phyloP scores from a whole-genome alignment of 2,113 vertebrate genomes.

The Scopus umbretta region DNA sequence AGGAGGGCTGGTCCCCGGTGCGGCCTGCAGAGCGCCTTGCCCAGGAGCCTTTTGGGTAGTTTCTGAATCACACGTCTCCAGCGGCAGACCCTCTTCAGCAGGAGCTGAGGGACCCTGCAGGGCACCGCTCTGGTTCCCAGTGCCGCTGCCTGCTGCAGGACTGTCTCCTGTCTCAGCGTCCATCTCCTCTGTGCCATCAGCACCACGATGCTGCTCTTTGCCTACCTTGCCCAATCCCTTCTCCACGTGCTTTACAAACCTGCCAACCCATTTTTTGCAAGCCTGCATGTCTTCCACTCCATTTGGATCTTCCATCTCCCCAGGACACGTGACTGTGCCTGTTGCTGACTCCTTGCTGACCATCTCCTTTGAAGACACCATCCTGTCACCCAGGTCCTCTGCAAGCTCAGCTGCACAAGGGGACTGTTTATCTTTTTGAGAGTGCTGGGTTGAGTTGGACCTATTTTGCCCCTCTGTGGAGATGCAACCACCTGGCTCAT shows the following conservation, averaged over 20 bases:
- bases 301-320: not conserved
- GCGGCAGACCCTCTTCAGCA: not conserved
- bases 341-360: not conserved
- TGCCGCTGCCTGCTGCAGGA: fast-evolving
- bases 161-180: not conserved
- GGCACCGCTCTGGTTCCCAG: not conserved
- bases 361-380: not conserved
- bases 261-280: not conserved
- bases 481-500: not conserved
- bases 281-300: not conserved
- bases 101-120: not conserved
- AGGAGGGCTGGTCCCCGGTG: not conserved
- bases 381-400: not conserved
- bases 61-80: not conserved
- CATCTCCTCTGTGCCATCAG: not conserved
- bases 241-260: not conserved
- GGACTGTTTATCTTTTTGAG: not conserved
- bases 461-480: not conserved
- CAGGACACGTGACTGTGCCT: not conserved
- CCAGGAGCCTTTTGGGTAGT: not conserved
- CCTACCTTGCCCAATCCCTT: not conserved
- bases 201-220: not conserved
- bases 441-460: not conserved
- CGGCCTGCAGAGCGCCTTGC: not conserved
- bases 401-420: not conserved